A percentile compares a stretch with the other conserved stretches of the same genome.
Conservation (phyloP, 1,140 invertebrate species). For the Pectinophora gossypiella region DNA sequence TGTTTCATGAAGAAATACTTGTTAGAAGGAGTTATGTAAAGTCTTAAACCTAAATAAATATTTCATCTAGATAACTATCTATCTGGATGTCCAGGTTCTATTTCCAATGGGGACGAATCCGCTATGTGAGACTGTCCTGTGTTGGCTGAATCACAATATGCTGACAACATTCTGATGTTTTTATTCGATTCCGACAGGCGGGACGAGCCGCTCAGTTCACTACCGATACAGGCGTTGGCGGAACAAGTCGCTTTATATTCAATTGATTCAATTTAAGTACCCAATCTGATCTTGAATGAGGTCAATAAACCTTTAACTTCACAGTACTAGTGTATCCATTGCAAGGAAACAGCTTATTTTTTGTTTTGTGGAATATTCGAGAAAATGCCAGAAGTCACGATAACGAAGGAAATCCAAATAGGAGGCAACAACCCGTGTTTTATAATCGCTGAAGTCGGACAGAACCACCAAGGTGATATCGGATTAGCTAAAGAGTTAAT, state of each 20-base stretch:
- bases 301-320: conserved; percentile 58
- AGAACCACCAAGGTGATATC: conserved; percentile 89
- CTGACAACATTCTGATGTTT: too few relatives aligned
- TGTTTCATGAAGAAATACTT: too few relatives aligned
- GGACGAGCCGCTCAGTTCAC: conserved; percentile 33
- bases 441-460: conserved; percentile 89
- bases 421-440: conserved; percentile 74
- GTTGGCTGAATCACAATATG: too few relatives aligned
- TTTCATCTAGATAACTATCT: too few relatives aligned
- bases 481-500: conserved; percentile 84
- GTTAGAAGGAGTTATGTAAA: too few relatives aligned
- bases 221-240: conserved; percentile 48
- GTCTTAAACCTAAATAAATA: too few relatives aligned
- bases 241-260: conserved; percentile 55
- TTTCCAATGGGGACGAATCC: too few relatives aligned
- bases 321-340: conserved; percentile 28
- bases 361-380: conserved; percentile 48
- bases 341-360: conserved; percentile 18
- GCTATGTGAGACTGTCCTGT: too few relatives aligned
- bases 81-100: too few relatives aligned
- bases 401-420: conserved; percentile 57
- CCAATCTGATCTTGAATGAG: conserved; percentile 54
- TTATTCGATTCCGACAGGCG: too few relatives aligned
- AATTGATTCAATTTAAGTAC: conserved; percentile 72
- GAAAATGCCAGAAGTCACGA: conserved; percentile 65